Base-by-base conservation (phyloP, 2,888 invertebrate genomes). In the Acleris sparsana region DNA sequence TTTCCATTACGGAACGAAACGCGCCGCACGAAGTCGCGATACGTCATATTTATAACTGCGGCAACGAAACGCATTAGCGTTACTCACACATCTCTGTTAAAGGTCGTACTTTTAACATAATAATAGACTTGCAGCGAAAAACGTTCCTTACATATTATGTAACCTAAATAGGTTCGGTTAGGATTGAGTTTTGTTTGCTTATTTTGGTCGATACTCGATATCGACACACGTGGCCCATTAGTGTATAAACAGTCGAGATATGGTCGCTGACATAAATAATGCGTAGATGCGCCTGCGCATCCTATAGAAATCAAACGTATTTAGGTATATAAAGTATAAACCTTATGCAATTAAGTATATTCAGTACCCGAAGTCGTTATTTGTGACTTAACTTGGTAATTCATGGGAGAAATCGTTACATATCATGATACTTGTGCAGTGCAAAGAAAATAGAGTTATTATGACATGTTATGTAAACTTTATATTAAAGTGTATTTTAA, bases 1-100 rank as follows among this genome's bases (percentile, higher is more conserved):
- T 55, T 49, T 70, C 68, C 70, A 69, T 70, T 70, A 71, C 57
- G 33, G 63, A 57, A 65, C 63, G 51, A 65, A 60, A 66, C 48
- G 55, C 57, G 52, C 53, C 73, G 79, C 74, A 79, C 78, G 72
- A 39, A 9, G 46, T 46, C 76, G 75, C 79, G 84, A 83, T 84
- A 84, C 76, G 79, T 84, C 84, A 86, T 87, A 83, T 87, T 87
- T 86, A 87, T 86, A 80, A 80, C 75, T 75, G 75, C 75, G 78
- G 82, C 83, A 79, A 83, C 87, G 81, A 86, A 87, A 87, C 75
- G 81, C 88, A 87, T 87, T 86, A 87, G 82, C 82, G 80, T 82
- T 83, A 84, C 82, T 82, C 83, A 83, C 80, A 75, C 79, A 79
- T 73, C 79, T 76, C 75, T 25, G 46, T 74, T 75, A 74, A 80